A percentile compares a stretch with the other conserved stretches of the same genome.
Evolutionary conservation across 2,797 vertebrate genomes (phyloP).

Genomic region (Cichlasoma orientale): DNA sequence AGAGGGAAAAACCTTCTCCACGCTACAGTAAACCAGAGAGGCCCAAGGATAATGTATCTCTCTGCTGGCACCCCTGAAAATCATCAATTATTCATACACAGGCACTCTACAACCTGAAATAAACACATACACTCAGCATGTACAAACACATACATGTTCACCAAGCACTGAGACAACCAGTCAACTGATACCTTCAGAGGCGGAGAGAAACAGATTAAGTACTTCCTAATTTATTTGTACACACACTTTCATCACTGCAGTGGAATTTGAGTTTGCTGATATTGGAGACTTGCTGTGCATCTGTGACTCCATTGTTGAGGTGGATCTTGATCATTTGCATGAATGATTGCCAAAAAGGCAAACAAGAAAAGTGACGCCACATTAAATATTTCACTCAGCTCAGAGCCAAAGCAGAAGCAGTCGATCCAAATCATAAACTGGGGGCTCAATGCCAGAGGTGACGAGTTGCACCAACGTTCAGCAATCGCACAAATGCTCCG

Average conservation of each 20-base stretch:
- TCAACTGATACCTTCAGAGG: not conserved
- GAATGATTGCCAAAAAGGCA: not conserved
- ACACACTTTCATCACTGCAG: not conserved
- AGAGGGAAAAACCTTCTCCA: slow-evolving; percentile 54
- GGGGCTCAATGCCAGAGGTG: not conserved
- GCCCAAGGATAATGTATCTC: slow-evolving; percentile 58
- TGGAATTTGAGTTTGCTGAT: not conserved
- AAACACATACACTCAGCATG: slow-evolving; percentile 50
- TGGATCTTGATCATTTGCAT: not conserved
- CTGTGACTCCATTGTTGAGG: not conserved
- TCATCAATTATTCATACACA: slow-evolving; percentile 77
- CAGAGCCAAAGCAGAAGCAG: not conserved
- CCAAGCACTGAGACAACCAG: not conserved
- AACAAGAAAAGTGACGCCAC: not conserved
- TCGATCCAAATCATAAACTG: not conserved
- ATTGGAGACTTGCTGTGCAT: not conserved
- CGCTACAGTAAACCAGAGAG: slow-evolving; percentile 57
- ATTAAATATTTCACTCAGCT: not conserved
- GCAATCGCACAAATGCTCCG: not conserved
- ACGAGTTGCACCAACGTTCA: not conserved
- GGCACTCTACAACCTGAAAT: slow-evolving; percentile 63
- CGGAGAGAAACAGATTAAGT: not conserved
- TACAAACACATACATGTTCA: slow-evolving; percentile 33
- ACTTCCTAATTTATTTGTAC: not conserved
- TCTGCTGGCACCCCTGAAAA: slow-evolving; percentile 45